A percentile compares a stretch with the other conserved stretches of the same genome.
Evolutionary conservation across 2,113 vertebrate genomes (phyloP).

Genomic region (Talpa occidentalis): DNA sequence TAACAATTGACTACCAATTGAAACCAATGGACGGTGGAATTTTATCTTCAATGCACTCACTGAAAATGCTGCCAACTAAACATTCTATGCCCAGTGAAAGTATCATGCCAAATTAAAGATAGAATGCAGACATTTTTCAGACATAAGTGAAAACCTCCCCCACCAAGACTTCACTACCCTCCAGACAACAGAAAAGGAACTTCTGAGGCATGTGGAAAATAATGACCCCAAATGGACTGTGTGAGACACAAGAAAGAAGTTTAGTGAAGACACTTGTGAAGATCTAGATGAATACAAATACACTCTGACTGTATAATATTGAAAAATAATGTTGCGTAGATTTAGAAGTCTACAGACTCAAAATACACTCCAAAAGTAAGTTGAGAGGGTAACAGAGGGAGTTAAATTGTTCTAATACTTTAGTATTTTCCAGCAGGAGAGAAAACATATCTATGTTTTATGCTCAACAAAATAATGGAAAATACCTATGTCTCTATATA

Average conservation of each 20-base stretch:
- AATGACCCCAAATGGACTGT: background rate
- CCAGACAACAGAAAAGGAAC: background rate
- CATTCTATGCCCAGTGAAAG: conserved; percentile 3
- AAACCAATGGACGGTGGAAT: background rate
- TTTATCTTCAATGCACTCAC: background rate
- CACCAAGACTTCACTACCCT: background rate
- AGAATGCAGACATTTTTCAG: background rate
- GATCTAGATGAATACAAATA: background rate
- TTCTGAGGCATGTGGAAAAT: background rate
- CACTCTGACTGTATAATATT: background rate
- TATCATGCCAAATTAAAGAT: background rate
- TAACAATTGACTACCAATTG: background rate
- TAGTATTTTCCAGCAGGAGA: background rate
- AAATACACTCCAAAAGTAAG: conserved; percentile 15
- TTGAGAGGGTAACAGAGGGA: background rate
- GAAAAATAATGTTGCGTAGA: background rate
- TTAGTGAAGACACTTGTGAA: background rate
- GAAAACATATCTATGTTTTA: background rate
- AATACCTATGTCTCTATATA: background rate
- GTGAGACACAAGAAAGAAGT: background rate
- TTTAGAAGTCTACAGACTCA: background rate
- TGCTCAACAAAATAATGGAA: background rate
- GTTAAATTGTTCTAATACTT: background rate
- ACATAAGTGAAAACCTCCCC: background rate
- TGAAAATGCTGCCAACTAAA: background rate